A percentile compares a stretch with the other conserved stretches of the same genome.
Conservation (phyloP, 1,140 invertebrate species). For the Papilio machaon region DNA sequence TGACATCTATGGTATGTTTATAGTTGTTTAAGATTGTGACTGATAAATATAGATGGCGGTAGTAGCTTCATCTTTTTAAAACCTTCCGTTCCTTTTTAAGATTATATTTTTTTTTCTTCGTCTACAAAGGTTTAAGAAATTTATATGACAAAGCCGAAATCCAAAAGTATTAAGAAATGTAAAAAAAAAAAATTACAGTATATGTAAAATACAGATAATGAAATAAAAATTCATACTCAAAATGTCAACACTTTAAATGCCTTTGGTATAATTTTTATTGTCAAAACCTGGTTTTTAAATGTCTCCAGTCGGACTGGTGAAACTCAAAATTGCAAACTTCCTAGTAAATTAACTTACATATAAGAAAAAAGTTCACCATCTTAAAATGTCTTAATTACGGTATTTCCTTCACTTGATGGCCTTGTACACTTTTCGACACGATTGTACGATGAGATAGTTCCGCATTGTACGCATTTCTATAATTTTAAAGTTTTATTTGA, state of each 20-base stretch:
- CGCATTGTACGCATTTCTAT: not conserved
- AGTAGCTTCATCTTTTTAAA: not conserved
- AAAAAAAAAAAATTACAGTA: not conserved
- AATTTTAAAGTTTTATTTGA: too few relatives aligned
- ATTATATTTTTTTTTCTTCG: not conserved
- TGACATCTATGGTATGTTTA: not conserved
- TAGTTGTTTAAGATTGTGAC: not conserved
- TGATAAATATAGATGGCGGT: not conserved
- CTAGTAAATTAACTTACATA: not conserved
- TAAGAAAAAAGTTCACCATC: not conserved
- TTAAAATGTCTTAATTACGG: constrained; percentile 14
- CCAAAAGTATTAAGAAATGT: not conserved
- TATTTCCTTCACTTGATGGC: not conserved
- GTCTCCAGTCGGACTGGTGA: not conserved
- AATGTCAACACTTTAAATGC: constrained; percentile 5
- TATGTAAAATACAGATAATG: not conserved
- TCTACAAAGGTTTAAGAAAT: too few relatives aligned
- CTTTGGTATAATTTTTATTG: constrained; percentile 18
- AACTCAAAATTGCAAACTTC: constrained; percentile 18
- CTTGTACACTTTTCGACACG: not conserved
- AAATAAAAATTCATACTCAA: not conserved
- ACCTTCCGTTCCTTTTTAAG: not conserved
- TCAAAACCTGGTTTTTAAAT: constrained; percentile 24
- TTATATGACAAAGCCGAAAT: too few relatives aligned
- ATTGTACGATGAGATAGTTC: not conserved